Evolutionary conservation across 2,113 vertebrate genomes (phyloP).

Genomic region (Gallinago media): DNA sequence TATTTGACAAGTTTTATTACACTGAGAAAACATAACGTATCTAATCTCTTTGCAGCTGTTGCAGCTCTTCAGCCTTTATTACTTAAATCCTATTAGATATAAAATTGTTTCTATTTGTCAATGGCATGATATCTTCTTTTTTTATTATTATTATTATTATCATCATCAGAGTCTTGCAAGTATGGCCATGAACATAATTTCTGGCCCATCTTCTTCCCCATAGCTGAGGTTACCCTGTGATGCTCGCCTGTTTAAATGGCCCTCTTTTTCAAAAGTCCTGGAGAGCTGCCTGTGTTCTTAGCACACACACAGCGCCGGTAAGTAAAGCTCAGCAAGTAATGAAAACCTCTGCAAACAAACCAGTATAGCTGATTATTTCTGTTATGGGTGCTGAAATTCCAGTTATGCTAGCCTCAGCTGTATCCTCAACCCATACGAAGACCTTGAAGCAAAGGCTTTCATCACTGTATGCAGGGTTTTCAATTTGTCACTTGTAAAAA

Average conservation of each 20-base stretch:
- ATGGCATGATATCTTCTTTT: conserved; percentile 55
- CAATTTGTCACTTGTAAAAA: neutral
- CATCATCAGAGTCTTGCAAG: conserved; percentile 30
- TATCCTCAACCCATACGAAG: neutral
- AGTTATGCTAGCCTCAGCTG: neutral
- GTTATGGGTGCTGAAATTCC: neutral
- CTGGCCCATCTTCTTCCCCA: conserved; percentile 43
- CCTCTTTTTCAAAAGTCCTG: conserved; percentile 40
- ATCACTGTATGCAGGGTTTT: neutral
- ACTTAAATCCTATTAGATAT: conserved; percentile 72
- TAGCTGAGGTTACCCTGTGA: conserved; percentile 33
- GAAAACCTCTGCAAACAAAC: neutral
- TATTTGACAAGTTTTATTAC: conserved; percentile 76
- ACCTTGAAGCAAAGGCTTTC: conserved; percentile 10
- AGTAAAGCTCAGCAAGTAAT: conserved; percentile 22
- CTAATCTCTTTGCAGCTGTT: conserved; percentile 72
- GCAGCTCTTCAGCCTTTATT: conserved; percentile 70
- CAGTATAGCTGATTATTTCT: conserved; percentile 20
- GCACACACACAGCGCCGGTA: neutral
- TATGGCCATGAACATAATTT: conserved; percentile 27
- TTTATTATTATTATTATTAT: conserved; percentile 52
- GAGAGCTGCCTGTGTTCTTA: neutral
- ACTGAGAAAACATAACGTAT: conserved; percentile 62
- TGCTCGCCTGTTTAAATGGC: conserved; percentile 21
- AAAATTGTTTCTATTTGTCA: conserved; percentile 74